Evolutionary conservation across 2,113 vertebrate species (phyloP).

Genomic region (Channa maculata): DNA sequence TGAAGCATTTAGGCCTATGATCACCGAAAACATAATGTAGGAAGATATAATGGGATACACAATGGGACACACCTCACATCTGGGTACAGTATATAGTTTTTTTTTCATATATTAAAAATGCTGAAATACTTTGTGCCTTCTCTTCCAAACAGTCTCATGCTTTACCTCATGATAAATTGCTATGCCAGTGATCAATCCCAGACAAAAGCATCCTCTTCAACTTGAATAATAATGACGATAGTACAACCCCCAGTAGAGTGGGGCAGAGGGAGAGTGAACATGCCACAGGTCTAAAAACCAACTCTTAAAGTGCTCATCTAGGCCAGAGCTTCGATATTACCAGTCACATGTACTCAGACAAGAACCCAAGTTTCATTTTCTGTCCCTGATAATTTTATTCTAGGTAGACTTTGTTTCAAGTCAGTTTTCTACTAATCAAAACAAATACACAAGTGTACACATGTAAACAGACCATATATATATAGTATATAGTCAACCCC

Average conservation of each 20-base stretch:
- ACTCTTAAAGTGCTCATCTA: slow-evolving; percentile 31
- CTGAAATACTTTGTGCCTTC: not conserved
- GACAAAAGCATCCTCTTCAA: slow-evolving; percentile 32
- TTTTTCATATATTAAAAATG: not conserved
- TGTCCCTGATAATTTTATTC: not conserved
- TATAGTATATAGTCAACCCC: too few relatives aligned
- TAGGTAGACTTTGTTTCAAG: not conserved
- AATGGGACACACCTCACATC: not conserved
- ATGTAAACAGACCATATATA: too few relatives aligned
- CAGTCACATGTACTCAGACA: not conserved
- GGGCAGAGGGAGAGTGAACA: slow-evolving; percentile 4
- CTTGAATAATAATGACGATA: slow-evolving; percentile 38
- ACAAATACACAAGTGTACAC: not conserved
- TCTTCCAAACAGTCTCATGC: not conserved
- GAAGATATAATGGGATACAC: not conserved
- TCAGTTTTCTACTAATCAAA: slow-evolving; percentile 1
- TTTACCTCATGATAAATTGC: slow-evolving; percentile 33
- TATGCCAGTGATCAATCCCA: slow-evolving; percentile 29
- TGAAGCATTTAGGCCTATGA: not conserved
- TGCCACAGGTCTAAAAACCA: slow-evolving; percentile 22
- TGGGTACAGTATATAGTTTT: not conserved
- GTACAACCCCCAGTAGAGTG: slow-evolving; percentile 24
- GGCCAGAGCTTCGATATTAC: slow-evolving; percentile 23
- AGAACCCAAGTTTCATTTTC: not conserved
- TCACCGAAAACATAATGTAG: not conserved